A percentile compares a stretch with the other conserved stretches of the same genome.
Conservation (phyloP, 2,797 vertebrate genomes). For the Cyprinodon diabolis region DNA sequence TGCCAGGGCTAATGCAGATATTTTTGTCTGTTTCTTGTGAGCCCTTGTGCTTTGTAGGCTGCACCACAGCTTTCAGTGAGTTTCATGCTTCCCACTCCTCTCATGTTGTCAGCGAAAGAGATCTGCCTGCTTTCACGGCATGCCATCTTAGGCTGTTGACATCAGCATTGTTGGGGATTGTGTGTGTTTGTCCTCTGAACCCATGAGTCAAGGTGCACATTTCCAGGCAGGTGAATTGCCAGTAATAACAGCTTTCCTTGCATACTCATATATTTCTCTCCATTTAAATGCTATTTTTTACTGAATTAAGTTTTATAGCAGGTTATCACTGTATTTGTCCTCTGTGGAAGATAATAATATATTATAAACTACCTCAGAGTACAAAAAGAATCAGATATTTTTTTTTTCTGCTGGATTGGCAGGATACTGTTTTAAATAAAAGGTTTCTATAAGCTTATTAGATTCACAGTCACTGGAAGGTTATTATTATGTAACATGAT, state of each 20-base stretch:
- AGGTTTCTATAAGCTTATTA: slow-evolving; percentile 23
- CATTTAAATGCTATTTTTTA: slow-evolving; percentile 2
- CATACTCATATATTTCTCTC: slow-evolving; percentile 4
- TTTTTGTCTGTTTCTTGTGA: slow-evolving; percentile 1
- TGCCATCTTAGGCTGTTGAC: slow-evolving; percentile 33
- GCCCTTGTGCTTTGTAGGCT: not conserved
- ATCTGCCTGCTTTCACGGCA: slow-evolving; percentile 28
- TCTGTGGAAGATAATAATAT: not conserved
- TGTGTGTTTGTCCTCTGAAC: slow-evolving; percentile 8
- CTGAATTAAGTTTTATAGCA: not conserved
- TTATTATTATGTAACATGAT: slow-evolving; percentile 53
- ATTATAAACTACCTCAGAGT: not conserved
- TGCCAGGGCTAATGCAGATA: not conserved
- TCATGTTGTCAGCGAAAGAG: slow-evolving; percentile 42
- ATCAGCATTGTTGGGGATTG: slow-evolving; percentile 24
- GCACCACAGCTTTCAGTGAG: slow-evolving; percentile 22
- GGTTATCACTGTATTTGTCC: not conserved
- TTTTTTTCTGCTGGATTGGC: not conserved
- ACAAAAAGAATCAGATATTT: not conserved
- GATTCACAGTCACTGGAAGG: slow-evolving; percentile 35
- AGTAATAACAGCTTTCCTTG: slow-evolving; percentile 27
- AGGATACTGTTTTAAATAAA: not conserved
- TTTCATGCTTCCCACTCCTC: slow-evolving; percentile 24
- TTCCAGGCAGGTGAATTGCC: slow-evolving; percentile 29
- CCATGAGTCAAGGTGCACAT: slow-evolving; percentile 20